Evolutionary conservation across 2,888 invertebrate species (phyloP), one percentile per base, ranked within the genome.

Genomic region (Blomia tropicalis): DNA sequence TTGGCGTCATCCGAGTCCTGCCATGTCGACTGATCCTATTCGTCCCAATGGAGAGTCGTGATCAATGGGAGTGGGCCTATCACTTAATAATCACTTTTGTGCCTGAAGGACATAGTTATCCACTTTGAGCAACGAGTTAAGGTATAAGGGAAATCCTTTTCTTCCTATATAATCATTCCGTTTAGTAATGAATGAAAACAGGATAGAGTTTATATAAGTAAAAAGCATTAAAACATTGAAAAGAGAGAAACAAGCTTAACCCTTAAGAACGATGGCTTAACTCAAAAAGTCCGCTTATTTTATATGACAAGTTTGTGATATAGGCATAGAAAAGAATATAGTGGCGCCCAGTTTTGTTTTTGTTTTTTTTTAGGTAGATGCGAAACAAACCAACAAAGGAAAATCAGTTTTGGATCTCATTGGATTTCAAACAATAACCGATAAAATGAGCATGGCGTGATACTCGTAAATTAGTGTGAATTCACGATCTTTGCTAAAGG

Each of bases 391-490:
- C 51, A n/a, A 7, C 51, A 27, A 14, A 11, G 51, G 14, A 41
- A 17, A n/a, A 41, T n/a, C n/a, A 7, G 51, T n/a, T n/a, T 47
- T 47, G 7, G 51, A 7, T 47, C 14, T 14, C 51, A 47, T 14
- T 27, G 14, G 22, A 7, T 47, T 27, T 19, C 51, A 47, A n/a
- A 47, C 51, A 47, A 47, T 47, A 27, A n/a, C 7, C 7, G n/a
- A 11, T 11, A n/a, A 22, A 25, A 47, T n/a, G 51, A 47, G 22
- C 51, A 47, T 47, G 51, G 51, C 51, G 51, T 47, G 51, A 47
- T 47, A 47, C 27, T 47, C n/a, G 51, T 27, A 47, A 47, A 47
- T 47, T 22, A 47, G 51, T 47, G 51, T 47, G 51, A 47, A 47
- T 47, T 47, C 51, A 47, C 51, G 51, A 47, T 47, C n/a, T 47